Evolutionary conservation across 2,113 vertebrate species (phyloP).

Genomic region (Dasyprocta punctata): DNA sequence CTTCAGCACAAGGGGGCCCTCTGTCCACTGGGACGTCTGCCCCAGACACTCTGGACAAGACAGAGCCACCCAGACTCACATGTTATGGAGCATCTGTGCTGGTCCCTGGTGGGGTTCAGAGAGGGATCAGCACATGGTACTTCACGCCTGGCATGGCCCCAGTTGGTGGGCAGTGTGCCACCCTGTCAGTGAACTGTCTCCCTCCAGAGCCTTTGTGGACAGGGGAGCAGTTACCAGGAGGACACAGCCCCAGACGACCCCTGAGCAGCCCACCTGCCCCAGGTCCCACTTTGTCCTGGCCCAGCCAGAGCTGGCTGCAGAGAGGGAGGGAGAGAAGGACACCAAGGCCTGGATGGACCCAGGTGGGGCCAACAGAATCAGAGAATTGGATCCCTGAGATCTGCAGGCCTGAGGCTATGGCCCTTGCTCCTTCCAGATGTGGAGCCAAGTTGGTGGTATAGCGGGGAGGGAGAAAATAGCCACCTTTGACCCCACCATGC

Average conservation of each 20-base stretch:
- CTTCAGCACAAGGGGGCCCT: not conserved
- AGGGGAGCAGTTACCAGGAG: not conserved
- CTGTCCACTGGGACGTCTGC: not conserved
- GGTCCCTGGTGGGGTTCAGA: slow-evolving; percentile 29
- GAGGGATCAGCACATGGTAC: slow-evolving; percentile 57
- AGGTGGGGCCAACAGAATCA: not conserved
- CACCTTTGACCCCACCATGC: no score
- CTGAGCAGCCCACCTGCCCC: not conserved
- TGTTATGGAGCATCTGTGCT: not conserved
- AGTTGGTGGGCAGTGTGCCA: slow-evolving; percentile 60
- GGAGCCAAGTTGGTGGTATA: not conserved
- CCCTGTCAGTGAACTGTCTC: not conserved
- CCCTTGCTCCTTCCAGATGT: not conserved
- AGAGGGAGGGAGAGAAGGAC: not conserved
- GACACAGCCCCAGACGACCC: not conserved
- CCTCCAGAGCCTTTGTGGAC: not conserved
- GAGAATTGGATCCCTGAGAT: not conserved
- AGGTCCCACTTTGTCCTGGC: not conserved
- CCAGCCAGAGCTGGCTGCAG: not conserved
- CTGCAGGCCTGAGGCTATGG: not conserved
- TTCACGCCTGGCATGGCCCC: slow-evolving; percentile 59
- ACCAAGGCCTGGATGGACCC: not conserved
- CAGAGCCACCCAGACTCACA: not conserved
- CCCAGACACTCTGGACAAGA: not conserved
- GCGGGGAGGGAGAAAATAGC: not conserved